These are phyloP conservation scores for Dolichopus griseipennis DNA, from an alignment of 2,888 invertebrate genomes.

Conservation along the genomic window DNA sequence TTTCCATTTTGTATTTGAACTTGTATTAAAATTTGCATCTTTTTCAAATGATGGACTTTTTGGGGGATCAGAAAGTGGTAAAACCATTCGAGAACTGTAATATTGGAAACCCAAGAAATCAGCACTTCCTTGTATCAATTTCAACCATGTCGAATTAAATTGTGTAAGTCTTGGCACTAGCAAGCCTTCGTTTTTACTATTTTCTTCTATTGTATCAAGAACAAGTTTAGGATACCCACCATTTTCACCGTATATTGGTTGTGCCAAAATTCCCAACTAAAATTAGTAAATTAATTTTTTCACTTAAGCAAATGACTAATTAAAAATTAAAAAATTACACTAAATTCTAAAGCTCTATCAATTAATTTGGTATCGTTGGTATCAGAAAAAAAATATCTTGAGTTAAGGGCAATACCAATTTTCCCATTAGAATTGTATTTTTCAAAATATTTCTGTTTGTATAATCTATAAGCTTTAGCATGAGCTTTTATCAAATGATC, in stretches of 20 bases:
- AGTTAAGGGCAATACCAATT: slow-evolving; percentile 31
- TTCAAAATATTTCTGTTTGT: slow-evolving; percentile 39
- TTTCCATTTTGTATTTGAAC: slow-evolving; percentile 29
- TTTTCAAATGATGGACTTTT: slow-evolving; percentile 46
- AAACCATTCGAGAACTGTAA: slow-evolving; percentile 30
- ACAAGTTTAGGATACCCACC: slow-evolving; percentile 36
- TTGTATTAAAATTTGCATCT: slow-evolving; percentile 36
- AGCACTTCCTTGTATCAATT: slow-evolving; percentile 26
- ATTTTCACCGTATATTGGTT: slow-evolving; percentile 32
- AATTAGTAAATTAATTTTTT: neutral
- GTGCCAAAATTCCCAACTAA: slow-evolving; percentile 36
- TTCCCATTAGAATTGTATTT: slow-evolving; percentile 30
- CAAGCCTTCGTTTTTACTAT: slow-evolving; percentile 33
- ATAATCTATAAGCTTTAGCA: slow-evolving; percentile 43
- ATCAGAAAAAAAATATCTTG: slow-evolving; percentile 28
- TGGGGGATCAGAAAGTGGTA: slow-evolving; percentile 27
- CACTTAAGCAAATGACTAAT: neutral
- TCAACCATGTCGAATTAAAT: slow-evolving; percentile 24
- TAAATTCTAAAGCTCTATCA: slow-evolving; percentile 30
- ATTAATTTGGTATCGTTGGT: slow-evolving; percentile 23
- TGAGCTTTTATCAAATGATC: slow-evolving; percentile 49
- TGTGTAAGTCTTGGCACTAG: slow-evolving; percentile 15
- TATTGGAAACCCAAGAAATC: slow-evolving; percentile 35
- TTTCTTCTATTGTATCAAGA: slow-evolving; percentile 30
- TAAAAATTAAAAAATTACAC: slow-evolving; percentile 21